phyloP scores from a whole-genome alignment of 1,140 invertebrate genomes.

The Hylaeus volcanicus region DNA sequence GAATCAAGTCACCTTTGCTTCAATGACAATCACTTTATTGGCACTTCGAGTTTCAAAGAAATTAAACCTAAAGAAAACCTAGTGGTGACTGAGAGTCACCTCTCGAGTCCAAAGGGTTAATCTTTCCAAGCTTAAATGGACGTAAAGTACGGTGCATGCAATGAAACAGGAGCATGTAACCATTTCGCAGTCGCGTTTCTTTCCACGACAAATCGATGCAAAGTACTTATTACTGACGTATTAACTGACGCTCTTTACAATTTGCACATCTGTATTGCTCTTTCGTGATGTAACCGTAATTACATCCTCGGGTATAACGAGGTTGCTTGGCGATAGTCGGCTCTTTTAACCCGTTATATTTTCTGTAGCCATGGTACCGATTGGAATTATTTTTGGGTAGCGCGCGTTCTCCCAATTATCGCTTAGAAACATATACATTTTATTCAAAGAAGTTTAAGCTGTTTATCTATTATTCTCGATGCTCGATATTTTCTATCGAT shows the following conservation, averaged over 20 bases:
- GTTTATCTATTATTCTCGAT: too few species aligned
- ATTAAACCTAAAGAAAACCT: too few species aligned
- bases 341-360: background rate
- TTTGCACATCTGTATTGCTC: background rate
- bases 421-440: too few species aligned
- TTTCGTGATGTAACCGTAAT: slow-evolving; percentile 2
- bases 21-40: too few species aligned
- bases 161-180: background rate
- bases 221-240: background rate
- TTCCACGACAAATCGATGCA: background rate
- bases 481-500: too few species aligned
- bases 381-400: too few species aligned
- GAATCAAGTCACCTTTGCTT: too few species aligned
- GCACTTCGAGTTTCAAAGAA: too few species aligned
- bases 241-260: slow-evolving; percentile 15
- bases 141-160: background rate
- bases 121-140: background rate
- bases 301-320: slow-evolving; percentile 6
- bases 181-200: background rate
- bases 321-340: background rate
- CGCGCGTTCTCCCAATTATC: too few species aligned
- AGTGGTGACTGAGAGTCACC: too few species aligned
- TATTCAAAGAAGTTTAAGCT: too few species aligned
- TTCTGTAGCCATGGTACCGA: too few species aligned
- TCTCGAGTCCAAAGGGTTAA: background rate